Percentiles rank a stretch among this genome's conserved stretches.
phyloP scores from a whole-genome alignment of 1,140 invertebrate genomes.

The Lepidurus packardi region DNA sequence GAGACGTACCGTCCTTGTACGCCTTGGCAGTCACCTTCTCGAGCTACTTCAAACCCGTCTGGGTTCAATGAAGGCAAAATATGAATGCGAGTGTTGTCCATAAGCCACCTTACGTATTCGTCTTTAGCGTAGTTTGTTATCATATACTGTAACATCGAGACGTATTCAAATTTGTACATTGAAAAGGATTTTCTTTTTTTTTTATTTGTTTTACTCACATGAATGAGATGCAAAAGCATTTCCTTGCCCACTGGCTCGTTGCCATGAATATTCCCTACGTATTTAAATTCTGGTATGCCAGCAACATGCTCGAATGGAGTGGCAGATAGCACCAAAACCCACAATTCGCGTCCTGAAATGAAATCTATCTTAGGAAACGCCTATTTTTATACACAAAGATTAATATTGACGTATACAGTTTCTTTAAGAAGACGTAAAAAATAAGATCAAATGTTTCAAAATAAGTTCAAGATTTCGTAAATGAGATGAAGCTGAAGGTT shows the following conservation, averaged over 20 bases:
- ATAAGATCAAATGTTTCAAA: too few relatives aligned
- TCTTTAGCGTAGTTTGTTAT: constrained; percentile 74
- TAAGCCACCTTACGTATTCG: constrained; percentile 71
- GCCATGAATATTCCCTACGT: constrained; percentile 86
- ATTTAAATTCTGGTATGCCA: constrained; percentile 85
- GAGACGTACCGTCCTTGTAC: constrained; percentile 65
- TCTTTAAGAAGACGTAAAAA: too few relatives aligned
- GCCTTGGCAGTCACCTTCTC: constrained; percentile 79
- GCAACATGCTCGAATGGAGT: constrained; percentile 85
- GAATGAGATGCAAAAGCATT: constrained; percentile 76
- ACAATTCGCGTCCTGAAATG: constrained; percentile 71
- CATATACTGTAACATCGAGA: constrained; percentile 55
- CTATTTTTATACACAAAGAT: too few relatives aligned
- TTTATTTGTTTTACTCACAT: constrained; percentile 51
- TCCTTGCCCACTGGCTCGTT: constrained; percentile 85
- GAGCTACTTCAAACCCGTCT: constrained; percentile 77
- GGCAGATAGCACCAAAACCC: constrained; percentile 89
- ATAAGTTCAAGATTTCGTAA: too few relatives aligned
- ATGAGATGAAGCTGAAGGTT: too few relatives aligned
- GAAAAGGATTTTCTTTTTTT: not conserved
- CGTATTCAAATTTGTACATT: constrained; percentile 12
- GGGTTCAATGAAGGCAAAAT: constrained; percentile 90
- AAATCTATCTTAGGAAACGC: too few relatives aligned
- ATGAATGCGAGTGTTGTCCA: constrained; percentile 85
- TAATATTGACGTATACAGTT: too few relatives aligned